These are phyloP conservation scores for Dromius quadrimaculatus DNA, from an alignment of 2,888 invertebrate species.

Conservation along the genomic window DNA sequence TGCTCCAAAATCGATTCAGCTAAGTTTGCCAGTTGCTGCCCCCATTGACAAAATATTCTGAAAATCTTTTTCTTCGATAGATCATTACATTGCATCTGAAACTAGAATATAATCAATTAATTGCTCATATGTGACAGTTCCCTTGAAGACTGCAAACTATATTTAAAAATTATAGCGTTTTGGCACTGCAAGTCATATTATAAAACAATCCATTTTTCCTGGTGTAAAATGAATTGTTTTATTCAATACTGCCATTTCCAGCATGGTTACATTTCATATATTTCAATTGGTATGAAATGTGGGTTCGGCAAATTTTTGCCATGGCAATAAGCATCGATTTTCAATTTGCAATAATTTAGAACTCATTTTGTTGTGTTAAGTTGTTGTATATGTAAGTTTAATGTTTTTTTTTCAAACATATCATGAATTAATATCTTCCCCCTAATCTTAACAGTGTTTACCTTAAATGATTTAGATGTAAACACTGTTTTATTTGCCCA, in stretches of 20 bases:
- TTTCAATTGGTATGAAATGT: slow-evolving; percentile 15
- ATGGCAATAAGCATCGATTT: slow-evolving; percentile 44
- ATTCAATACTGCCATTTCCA: slow-evolving; percentile 35
- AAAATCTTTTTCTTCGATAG: too few species aligned
- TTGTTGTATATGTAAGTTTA: slow-evolving; percentile 47
- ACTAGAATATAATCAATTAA: too few species aligned
- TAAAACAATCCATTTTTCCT: neutral
- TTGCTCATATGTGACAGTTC: too few species aligned
- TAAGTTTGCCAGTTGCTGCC: too few species aligned
- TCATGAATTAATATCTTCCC: slow-evolving; percentile 52
- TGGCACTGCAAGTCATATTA: neutral
- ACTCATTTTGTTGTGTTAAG: slow-evolving; percentile 44
- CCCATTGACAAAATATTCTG: too few species aligned
- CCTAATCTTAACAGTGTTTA: neutral
- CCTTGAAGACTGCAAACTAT: neutral
- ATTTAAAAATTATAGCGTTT: slow-evolving; percentile 3
- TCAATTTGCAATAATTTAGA: slow-evolving; percentile 47
- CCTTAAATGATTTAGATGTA: too few species aligned
- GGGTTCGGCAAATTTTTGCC: slow-evolving; percentile 38
- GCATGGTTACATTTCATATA: slow-evolving; percentile 27
- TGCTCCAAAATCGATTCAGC: too few species aligned
- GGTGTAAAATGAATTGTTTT: neutral
- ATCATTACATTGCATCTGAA: too few species aligned
- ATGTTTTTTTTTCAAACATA: slow-evolving; percentile 52
- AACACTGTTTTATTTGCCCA: neutral